Evolutionary conservation across 2,113 vertebrate species (phyloP).

Genomic region (Hepsetus odoe): DNA sequence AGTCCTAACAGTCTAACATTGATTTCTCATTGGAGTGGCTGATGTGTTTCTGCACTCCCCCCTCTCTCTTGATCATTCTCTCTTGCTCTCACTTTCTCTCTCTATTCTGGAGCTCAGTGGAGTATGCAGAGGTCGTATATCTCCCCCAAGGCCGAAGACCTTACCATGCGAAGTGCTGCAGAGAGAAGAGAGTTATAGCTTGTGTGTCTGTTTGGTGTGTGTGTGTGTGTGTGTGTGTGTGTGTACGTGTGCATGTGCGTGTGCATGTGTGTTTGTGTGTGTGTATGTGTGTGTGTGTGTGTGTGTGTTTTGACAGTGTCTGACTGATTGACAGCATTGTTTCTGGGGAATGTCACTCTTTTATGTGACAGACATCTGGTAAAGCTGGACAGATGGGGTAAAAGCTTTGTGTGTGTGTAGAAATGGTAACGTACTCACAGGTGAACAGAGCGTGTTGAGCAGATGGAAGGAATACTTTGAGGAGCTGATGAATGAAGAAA

Average conservation of each 20-base stretch:
- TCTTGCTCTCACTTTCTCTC: slow-evolving; percentile 36
- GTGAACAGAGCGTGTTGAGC: no score
- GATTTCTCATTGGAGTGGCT: slow-evolving; percentile 21
- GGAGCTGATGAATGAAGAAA: no score
- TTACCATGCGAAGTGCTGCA: neutral
- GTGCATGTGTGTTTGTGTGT: neutral
- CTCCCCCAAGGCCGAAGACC: slow-evolving; percentile 33
- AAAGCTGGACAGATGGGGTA: neutral
- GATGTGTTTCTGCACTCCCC: slow-evolving; percentile 1
- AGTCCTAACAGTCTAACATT: neutral
- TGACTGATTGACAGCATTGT: slow-evolving; percentile 6
- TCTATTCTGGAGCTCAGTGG: slow-evolving; percentile 32
- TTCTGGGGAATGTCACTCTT: slow-evolving; percentile 12
- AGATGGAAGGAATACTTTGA: no score
- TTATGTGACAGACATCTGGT: slow-evolving; percentile 19
- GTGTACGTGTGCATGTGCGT: neutral
- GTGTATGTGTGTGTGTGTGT: slow-evolving; percentile 29
- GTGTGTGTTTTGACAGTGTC: slow-evolving; percentile 17
- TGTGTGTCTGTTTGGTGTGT: slow-evolving; percentile 31
- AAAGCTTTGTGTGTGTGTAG: neutral
- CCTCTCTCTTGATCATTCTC: neutral
- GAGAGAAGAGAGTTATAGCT: neutral
- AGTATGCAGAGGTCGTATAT: slow-evolving; percentile 7
- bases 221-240: no score
- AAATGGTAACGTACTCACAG: no score